A percentile compares a stretch with the other conserved stretches of the same genome.
Evolutionary conservation across 2,888 invertebrate species (phyloP).

Genomic region (Ferdinandea cuprea): DNA sequence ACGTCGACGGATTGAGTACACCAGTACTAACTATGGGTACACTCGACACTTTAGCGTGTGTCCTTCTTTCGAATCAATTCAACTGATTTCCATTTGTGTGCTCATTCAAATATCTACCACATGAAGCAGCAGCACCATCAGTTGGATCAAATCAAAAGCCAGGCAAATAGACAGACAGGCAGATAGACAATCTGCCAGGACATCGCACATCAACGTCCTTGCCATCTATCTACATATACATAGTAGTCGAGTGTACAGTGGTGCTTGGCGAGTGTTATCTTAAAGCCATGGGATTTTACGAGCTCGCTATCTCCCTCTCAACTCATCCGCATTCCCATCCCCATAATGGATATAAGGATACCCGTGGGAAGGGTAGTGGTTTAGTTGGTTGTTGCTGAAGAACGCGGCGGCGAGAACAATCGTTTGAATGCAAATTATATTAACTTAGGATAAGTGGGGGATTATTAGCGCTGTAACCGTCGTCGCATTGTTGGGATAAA

Average conservation of each 20-base stretch:
- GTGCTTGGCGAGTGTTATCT: slow-evolving; percentile 58
- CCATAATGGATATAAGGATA: slow-evolving; percentile 43
- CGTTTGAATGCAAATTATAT: slow-evolving; percentile 75
- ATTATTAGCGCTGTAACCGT: slow-evolving; percentile 72
- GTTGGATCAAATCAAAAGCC: slow-evolving; percentile 70
- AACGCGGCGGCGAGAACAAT: slow-evolving; percentile 68
- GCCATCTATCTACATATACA: slow-evolving; percentile 27
- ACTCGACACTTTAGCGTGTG: slow-evolving; percentile 52
- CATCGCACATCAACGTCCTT: slow-evolving; percentile 49
- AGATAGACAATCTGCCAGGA: slow-evolving; percentile 62
- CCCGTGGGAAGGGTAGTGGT: slow-evolving; percentile 17
- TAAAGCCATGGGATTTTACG: slow-evolving; percentile 67
- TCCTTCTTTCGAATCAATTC: slow-evolving; percentile 66
- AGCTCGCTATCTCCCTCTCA: slow-evolving; percentile 26
- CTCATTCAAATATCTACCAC: slow-evolving; percentile 53
- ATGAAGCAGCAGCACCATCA: slow-evolving; percentile 39
- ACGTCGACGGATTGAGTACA: slow-evolving; percentile 15
- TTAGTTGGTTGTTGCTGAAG: slow-evolving; percentile 56
- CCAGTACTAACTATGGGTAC: background rate
- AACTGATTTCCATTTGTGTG: slow-evolving; percentile 59
- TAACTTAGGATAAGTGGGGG: slow-evolving; percentile 73
- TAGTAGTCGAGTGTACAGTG: slow-evolving; percentile 1
- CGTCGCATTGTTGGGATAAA: slow-evolving; percentile 57
- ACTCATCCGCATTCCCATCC: background rate
- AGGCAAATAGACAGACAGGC: slow-evolving; percentile 59